Evolutionary conservation across 2,888 invertebrate genomes (phyloP), one percentile per base, ranked within the genome.

Genomic region (Dolichopus griseipennis): DNA sequence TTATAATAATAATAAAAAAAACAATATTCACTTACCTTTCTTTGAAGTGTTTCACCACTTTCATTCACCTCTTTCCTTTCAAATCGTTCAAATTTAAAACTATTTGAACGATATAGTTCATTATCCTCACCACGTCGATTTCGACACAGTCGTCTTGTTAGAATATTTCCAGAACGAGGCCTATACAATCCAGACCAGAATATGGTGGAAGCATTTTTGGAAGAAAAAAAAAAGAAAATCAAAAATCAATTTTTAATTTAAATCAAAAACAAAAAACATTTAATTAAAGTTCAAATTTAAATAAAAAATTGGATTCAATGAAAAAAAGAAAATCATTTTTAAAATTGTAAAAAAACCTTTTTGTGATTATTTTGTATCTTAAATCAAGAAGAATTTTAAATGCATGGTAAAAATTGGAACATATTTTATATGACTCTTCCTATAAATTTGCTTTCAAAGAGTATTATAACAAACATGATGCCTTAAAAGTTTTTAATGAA

Each of bases 71-170:
- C 85, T 70, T 85, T 85, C 74, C 91, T 84, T 75, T 91, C 88
- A 78, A 92, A 92, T 68, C 91, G 84, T 83, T 92, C 92, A 80
- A 92, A 92, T 83, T 92, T 92, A 84, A 92, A 92, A 82, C 92
- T 92, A 80, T 92, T 92, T 73, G 92, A 92, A 74, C 92, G 87
- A 77, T 92, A 92, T 69, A 92, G 85, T 82, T 92, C 91, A 85
- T 92, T 92, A 84, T 92, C 92, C 73, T 88, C 88, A 18, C 87
- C 83, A 69, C 89, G 84, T 69, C 88, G 85, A 73, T 88, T 88
- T 72, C 90, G 87, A 79, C 91, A 91, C 75, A 92, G 86, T 65
- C 91, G 85, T 69, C 90, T 86, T 5, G 91, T 88, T 72, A 92
- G 82, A 68, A 82, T 81, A 68, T 81, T 81, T 52, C 81, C 81